These are phyloP conservation scores for Monodelphis domestica DNA, from an alignment of 2,797 vertebrate genomes.

Conservation along the genomic window DNA sequence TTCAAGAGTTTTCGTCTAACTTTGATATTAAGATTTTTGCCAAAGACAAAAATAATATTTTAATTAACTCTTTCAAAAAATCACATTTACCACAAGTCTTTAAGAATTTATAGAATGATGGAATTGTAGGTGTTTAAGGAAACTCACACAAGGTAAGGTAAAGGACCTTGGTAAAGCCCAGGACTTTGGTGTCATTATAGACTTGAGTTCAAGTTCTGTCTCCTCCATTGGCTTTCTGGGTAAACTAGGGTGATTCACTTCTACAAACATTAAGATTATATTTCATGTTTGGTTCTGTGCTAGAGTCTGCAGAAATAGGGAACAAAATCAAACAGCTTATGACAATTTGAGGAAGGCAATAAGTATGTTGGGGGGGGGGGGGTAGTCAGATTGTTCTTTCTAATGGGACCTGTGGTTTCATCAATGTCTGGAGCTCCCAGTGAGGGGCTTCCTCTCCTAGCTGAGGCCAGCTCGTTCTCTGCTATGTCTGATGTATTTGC, in stretches of 20 bases:
- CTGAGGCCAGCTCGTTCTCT: no score
- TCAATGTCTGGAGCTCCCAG: no score
- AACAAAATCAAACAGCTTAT: no score
- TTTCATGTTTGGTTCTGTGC: not conserved
- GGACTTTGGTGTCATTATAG: not conserved
- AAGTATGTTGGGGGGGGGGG: not conserved
- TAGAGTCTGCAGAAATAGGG: no score
- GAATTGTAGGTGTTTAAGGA: not conserved
- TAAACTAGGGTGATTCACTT: not conserved
- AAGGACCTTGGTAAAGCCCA: slow-evolving; percentile 16
- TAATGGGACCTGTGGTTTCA: no score
- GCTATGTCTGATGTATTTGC: no score
- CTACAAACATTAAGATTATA: not conserved
- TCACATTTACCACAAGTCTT: not conserved
- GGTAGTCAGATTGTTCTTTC: no score
- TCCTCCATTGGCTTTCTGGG: no score
- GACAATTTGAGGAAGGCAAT: not conserved
- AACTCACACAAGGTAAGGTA: not conserved
- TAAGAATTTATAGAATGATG: not conserved
- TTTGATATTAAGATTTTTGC: slow-evolving; percentile 22
- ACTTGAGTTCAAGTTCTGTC: not conserved
- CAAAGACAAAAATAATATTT: not conserved
- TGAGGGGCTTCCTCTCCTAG: no score
- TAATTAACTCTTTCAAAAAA: slow-evolving; percentile 28
- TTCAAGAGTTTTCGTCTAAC: not conserved